These are phyloP conservation scores for Pammene fasciana DNA, from an alignment of 2,888 invertebrate genomes.

Conservation along the genomic window DNA sequence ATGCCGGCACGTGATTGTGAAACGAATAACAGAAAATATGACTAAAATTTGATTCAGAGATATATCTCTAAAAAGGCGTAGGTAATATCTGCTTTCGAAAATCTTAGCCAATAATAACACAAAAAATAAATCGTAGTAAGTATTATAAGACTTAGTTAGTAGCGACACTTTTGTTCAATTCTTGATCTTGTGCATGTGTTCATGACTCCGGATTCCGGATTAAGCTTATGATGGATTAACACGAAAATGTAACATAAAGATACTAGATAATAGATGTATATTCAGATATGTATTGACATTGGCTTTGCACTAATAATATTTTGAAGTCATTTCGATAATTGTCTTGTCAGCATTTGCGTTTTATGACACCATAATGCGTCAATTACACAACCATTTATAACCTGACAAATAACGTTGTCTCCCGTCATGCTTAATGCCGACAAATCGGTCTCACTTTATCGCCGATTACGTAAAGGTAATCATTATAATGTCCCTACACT, in stretches of 20 bases:
- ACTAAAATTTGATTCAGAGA: not conserved
- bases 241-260: not conserved
- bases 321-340: conserved; percentile 1
- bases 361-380: conserved; percentile 11
- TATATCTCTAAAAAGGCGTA: no score
- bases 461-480: conserved; percentile 29
- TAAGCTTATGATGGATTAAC: not conserved
- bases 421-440: conserved; percentile 29
- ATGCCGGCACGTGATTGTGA: not conserved
- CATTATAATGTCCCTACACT: conserved; percentile 20
- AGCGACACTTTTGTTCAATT: no score
- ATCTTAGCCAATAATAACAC: no score
- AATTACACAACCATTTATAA: conserved; percentile 20
- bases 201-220: not conserved
- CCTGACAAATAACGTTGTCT: conserved; percentile 19
- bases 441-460: conserved; percentile 22
- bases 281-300: not conserved
- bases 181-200: no score
- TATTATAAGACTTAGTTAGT: no score
- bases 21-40: not conserved
- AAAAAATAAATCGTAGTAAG: no score
- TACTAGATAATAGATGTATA: not conserved
- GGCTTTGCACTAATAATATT: not conserved
- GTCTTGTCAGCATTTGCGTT: conserved; percentile 12
- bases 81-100: no score